A percentile compares a stretch with the other conserved stretches of the same genome.
Conservation (phyloP, 2,797 vertebrate genomes). For the Sebastes hubbsi region DNA sequence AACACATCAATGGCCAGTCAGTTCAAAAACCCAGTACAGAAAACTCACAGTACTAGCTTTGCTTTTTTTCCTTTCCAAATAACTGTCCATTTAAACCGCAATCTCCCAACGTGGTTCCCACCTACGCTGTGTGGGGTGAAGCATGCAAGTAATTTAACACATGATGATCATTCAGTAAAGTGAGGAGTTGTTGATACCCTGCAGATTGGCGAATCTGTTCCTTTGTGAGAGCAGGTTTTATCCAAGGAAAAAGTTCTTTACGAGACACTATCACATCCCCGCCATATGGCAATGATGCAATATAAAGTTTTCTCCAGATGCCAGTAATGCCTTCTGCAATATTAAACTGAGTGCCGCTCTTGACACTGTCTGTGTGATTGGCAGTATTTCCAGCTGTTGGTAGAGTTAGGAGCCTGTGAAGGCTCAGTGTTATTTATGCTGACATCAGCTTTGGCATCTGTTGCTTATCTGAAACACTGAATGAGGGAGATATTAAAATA, state of each 20-base stretch:
- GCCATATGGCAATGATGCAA: conserved; percentile 37
- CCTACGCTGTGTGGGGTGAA: conserved; percentile 47
- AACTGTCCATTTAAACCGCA: conserved; percentile 47
- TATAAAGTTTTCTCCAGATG: conserved; percentile 54
- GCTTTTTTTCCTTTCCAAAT: conserved; percentile 1
- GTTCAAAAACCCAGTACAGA: conserved; percentile 25
- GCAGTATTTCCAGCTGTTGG: conserved; percentile 62
- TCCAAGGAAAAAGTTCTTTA: conserved; percentile 18
- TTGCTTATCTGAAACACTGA: conserved; percentile 34
- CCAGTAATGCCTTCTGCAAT: conserved; percentile 27
- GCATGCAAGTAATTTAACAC: conserved; percentile 44
- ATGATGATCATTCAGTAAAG: conserved; percentile 50
- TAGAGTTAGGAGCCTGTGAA: conserved; percentile 18
- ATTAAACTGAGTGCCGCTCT: conserved; percentile 27
- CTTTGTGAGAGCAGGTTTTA: conserved; percentile 30
- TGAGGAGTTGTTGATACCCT: conserved; percentile 35
- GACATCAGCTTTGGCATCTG: conserved; percentile 60
- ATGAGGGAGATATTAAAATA: conserved; percentile 25
- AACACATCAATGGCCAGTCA: conserved; percentile 45
- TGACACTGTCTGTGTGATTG: conserved; percentile 53
- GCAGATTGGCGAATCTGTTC: conserved; percentile 35
- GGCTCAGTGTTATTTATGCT: conserved; percentile 20
- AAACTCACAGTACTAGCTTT: conserved; percentile 3
- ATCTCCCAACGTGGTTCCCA: conserved; percentile 23
- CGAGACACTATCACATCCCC: conserved; percentile 1